Evolutionary conservation across 2,797 vertebrate species (phyloP).

Genomic region (Huso huso): DNA sequence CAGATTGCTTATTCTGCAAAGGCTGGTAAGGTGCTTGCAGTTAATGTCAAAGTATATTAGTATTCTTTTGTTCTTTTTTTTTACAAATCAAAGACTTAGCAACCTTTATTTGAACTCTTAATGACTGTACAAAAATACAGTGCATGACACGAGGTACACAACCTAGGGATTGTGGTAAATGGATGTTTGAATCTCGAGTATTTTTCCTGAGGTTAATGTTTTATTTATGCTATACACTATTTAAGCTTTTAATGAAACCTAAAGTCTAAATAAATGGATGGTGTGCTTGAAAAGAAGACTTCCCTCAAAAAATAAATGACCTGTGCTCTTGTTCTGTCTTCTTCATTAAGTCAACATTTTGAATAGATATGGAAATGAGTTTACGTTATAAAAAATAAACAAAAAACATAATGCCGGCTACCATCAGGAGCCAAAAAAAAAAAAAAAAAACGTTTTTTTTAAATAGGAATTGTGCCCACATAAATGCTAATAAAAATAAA

Average conservation of each 20-base stretch:
- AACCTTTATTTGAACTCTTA: conserved; percentile 7
- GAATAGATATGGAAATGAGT: conserved; percentile 27
- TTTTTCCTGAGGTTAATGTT: conserved; percentile 14
- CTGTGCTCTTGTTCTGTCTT: conserved; percentile 32
- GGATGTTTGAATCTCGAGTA: conserved; percentile 2
- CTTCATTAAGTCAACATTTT: conserved; percentile 23
- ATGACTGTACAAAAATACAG: conserved; percentile 7
- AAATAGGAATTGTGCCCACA: conserved; percentile 78
- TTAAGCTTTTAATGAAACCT: conserved; percentile 15
- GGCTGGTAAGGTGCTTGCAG: conserved; percentile 47
- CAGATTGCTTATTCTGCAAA: conserved; percentile 64
- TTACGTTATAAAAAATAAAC: conserved; percentile 25
- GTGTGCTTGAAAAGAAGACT: not conserved
- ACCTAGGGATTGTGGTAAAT: conserved; percentile 9
- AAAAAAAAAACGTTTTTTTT: conserved; percentile 27
- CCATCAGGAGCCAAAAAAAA: conserved; percentile 20
- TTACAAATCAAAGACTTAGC: not conserved
- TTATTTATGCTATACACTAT: conserved; percentile 20
- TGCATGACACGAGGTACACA: not conserved
- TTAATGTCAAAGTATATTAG: conserved; percentile 28
- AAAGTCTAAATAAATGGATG: conserved; percentile 10
- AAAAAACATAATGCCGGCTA: conserved; percentile 21
- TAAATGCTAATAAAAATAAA: conserved; percentile 99
- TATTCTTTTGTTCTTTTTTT: not conserved
- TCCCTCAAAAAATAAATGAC: conserved; percentile 20